A percentile compares a stretch with the other conserved stretches of the same genome.
phyloP scores from a whole-genome alignment of 2,113 vertebrate genomes.

The Plecotus auritus region DNA sequence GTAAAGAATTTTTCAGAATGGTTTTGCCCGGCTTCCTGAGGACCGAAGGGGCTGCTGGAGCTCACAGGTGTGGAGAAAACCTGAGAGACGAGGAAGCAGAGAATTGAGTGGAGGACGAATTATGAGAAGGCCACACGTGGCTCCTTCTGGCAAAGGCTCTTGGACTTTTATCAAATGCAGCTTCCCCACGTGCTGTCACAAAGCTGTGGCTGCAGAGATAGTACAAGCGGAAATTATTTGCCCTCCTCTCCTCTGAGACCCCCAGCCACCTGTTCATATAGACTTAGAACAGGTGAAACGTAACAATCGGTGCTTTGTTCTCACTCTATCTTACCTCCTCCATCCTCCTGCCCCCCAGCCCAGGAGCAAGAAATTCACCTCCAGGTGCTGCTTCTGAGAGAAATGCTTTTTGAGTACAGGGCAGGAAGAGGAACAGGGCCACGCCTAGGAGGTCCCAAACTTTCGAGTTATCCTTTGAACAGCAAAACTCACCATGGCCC shows the following conservation, averaged over 20 bases:
- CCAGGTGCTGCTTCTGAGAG: not conserved
- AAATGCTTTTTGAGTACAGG: not conserved
- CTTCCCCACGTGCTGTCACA: not conserved
- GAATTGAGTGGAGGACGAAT: not conserved
- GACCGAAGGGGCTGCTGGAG: not conserved
- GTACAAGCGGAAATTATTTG: not conserved
- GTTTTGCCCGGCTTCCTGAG: not conserved
- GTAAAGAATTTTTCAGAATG: not conserved
- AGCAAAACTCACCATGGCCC: not conserved
- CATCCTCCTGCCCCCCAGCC: not conserved
- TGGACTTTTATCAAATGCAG: not conserved
- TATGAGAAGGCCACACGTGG: not conserved
- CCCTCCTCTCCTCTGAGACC: not conserved
- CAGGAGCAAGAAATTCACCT: not conserved
- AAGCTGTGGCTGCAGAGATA: not conserved
- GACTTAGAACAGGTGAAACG: not conserved
- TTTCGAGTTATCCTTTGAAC: not conserved
- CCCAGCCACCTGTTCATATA: not conserved
- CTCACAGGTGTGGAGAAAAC: not conserved
- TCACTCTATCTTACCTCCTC: not conserved
- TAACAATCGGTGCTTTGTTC: not conserved
- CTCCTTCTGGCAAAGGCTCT: not conserved
- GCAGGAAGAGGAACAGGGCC: not conserved
- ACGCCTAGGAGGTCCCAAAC: too few relatives aligned
- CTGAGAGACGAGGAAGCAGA: not conserved